These are phyloP conservation scores for Notolepis coatsorum DNA, from an alignment of 2,797 vertebrate genomes.

Conservation along the genomic window DNA sequence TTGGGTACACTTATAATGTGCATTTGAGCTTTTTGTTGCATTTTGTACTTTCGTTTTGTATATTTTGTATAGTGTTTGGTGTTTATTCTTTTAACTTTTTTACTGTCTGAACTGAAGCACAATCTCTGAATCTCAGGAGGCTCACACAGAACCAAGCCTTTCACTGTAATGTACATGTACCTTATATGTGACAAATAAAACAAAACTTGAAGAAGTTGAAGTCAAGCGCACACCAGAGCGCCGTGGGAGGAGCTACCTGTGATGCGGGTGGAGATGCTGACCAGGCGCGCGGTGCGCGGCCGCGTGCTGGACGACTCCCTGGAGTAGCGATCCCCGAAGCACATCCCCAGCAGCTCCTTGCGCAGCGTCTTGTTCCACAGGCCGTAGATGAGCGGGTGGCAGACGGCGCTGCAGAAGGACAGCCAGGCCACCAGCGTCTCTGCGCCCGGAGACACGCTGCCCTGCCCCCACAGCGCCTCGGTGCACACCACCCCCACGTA, in stretches of 20 bases:
- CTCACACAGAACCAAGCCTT: too few species aligned
- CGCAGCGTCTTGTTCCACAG: constrained; percentile 99
- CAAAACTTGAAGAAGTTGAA: too few species aligned
- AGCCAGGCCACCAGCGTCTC: constrained; percentile 97
- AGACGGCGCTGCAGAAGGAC: constrained; percentile 94
- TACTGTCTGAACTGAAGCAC: too few species aligned
- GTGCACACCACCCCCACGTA: constrained; percentile 93
- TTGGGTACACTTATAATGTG: too few species aligned
- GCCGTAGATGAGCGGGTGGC: constrained; percentile 96
- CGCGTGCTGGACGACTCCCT: constrained; percentile 92
- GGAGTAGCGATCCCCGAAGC: constrained; percentile 95
- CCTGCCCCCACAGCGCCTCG: constrained; percentile 93
- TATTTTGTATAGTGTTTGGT: too few species aligned
- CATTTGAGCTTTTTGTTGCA: too few species aligned
- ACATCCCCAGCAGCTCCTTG: constrained; percentile 97
- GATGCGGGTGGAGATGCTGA: constrained; percentile 98
- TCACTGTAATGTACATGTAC: too few species aligned
- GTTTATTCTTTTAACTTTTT: too few species aligned
- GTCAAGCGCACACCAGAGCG: too few species aligned
- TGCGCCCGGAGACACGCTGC: constrained; percentile 87
- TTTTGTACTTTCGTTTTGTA: too few species aligned
- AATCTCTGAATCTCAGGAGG: too few species aligned
- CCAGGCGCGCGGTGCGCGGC: constrained; percentile 90
- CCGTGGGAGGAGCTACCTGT: constrained; percentile 95
- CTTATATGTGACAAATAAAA: too few species aligned